phyloP scores from a whole-genome alignment of 2,113 vertebrate genomes.

The Xiphophorus hellerii region DNA sequence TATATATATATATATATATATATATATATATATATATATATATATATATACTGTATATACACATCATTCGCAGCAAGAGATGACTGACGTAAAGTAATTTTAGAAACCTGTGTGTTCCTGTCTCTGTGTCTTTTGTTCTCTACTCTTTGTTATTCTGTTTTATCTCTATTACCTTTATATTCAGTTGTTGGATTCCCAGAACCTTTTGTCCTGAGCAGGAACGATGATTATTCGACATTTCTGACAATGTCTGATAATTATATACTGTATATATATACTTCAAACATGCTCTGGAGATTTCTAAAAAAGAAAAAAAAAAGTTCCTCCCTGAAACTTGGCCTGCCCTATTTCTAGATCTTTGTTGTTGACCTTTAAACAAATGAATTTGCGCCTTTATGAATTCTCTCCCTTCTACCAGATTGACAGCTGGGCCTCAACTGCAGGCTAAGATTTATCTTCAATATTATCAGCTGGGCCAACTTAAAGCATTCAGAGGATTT shows the following conservation, averaged over 20 bases:
- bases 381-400: not conserved
- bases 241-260: no score
- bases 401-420: not conserved
- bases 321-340: not conserved
- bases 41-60: no score
- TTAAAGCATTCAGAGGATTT: conserved; percentile 25
- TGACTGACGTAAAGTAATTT: no score
- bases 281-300: no score
- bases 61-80: no score
- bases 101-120: no score
- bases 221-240: not conserved
- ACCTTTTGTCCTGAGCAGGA: not conserved
- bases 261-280: no score
- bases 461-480: conserved; percentile 33
- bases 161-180: not conserved
- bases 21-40: no score
- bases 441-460: conserved; percentile 33
- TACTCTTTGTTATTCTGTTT: not conserved
- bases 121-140: no score
- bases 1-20: no score
- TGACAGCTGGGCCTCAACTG: conserved; percentile 1
- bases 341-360: conserved; percentile 14
- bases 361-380: conserved; percentile 40
- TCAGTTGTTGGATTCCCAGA: not conserved
- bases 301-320: not conserved